Evolutionary conservation across 2,113 vertebrate species (phyloP), one percentile per base, ranked within the genome.

Genomic region (Haemorhous mexicanus): DNA sequence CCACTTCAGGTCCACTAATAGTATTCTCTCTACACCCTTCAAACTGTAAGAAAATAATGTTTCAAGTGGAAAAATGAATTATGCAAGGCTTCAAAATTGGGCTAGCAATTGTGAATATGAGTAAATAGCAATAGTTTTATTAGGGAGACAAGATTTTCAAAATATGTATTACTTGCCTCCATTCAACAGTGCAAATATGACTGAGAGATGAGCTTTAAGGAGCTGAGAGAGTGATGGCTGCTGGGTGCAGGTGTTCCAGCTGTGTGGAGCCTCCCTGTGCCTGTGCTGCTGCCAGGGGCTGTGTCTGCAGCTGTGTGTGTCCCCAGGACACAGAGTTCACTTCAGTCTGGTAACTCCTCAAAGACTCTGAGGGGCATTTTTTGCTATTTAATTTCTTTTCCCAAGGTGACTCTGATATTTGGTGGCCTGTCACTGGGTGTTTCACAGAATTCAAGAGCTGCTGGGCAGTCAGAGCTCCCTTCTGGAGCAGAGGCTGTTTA

Each of bases 331-430:
- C 59, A 52, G 83, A 88, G 93, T 32, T 94, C 62, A 49, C 50
- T 73, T 30, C 33, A n/a, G 47, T 93, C 97, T 97, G 96, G 43
- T 68, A 43, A 70, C 88, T 28, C 62, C 35, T 94, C 47, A 37
- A 96, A 87, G 66, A 63, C 13, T 32, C 8, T 46, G 47, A 81
- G 75, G 81, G 52, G 61, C 87, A 84, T 96, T 26, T 62, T 50
- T 62, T 43, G 13, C 7, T 67, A 1, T 59, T 79, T 62, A 9
- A 9, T 43, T 28, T 35, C 24, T 41, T 69, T 56, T 93, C 94
- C 11, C 14, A 86, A 95, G 94, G 81, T 77, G 77, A 91, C 77
- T 97, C 43, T 32, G 68, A 7, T 96, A 96, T 97, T 93, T 74
- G 81, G 46, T 96, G 89, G 69, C 73, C 59, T 85, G 28, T 30